phyloP scores from a whole-genome alignment of 2,797 vertebrate species.

The Scolopax bukidnonensis region DNA sequence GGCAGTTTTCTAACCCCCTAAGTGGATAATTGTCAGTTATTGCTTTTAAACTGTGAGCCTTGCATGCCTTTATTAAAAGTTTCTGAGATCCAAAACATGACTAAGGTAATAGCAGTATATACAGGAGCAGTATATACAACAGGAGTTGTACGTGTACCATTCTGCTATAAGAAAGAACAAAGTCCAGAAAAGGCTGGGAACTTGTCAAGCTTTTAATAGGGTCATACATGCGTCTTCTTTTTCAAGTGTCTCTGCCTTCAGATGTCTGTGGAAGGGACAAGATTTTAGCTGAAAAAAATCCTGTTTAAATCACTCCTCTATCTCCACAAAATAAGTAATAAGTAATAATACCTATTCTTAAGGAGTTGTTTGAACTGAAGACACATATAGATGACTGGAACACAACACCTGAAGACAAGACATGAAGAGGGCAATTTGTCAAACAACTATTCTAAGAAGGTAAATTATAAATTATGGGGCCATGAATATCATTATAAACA shows the following conservation, averaged over 20 bases:
- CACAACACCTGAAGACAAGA: not conserved
- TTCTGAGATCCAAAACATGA: conserved; percentile 22
- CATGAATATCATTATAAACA: not conserved
- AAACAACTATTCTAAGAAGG: not conserved
- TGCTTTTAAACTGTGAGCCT: conserved; percentile 67
- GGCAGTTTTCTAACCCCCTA: conserved; percentile 68
- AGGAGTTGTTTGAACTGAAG: fast-evolving
- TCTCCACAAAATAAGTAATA: not conserved
- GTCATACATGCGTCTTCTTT: fast-evolving
- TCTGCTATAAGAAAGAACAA: not conserved
- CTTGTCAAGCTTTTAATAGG: not conserved
- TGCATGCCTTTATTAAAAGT: conserved; percentile 60
- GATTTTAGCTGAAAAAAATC: not conserved
- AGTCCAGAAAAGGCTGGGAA: not conserved
- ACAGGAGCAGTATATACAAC: not conserved
- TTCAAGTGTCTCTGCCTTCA: not conserved
- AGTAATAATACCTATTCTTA: not conserved
- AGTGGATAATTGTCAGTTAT: conserved; percentile 77
- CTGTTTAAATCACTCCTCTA: not conserved
- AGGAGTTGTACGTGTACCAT: not conserved
- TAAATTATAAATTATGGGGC: not conserved
- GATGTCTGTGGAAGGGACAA: not conserved
- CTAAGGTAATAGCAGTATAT: not conserved
- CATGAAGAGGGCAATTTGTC: not conserved
- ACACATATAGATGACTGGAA: not conserved